Percentiles rank a stretch among this genome's conserved stretches.
These are phyloP conservation scores for Drosophila rellima DNA, from an alignment of 2,888 invertebrate genomes.

Conservation along the genomic window DNA sequence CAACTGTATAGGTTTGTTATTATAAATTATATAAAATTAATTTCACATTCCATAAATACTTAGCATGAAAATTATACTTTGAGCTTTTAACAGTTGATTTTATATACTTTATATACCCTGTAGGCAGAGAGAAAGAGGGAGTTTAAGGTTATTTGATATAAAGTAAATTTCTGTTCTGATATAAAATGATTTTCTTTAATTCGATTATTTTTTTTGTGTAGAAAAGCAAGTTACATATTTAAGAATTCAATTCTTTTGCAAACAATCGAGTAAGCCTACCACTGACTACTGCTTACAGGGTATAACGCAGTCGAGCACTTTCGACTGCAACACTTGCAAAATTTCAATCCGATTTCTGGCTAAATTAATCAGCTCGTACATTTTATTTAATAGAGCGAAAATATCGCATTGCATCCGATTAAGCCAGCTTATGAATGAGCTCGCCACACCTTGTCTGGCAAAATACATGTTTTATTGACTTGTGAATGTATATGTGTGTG, in stretches of 20 bases:
- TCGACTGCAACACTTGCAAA: background rate
- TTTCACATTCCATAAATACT: background rate
- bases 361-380: constrained; percentile 34
- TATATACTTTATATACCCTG: constrained; percentile 2
- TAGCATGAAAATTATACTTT: background rate
- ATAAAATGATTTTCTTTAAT: background rate
- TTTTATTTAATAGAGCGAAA: constrained; percentile 25
- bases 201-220: too few species aligned
- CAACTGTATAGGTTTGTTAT: constrained; percentile 15
- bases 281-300: background rate
- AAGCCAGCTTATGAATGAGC: constrained; percentile 27
- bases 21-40: constrained; percentile 19
- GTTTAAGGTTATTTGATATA: background rate
- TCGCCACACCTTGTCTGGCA: constrained; percentile 21
- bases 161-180: too few species aligned
- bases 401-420: constrained; percentile 30
- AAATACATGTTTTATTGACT: constrained; percentile 23
- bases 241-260: too few species aligned
- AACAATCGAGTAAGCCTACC: too few species aligned
- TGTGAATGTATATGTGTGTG: constrained; percentile 6
- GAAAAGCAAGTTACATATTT: too few species aligned
- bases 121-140: background rate
- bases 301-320: background rate
- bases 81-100: background rate
- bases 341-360: constrained; percentile 25